Percentiles rank a stretch among this genome's conserved stretches.
These are phyloP conservation scores for Drosophila stalkeri DNA, from an alignment of 2,888 invertebrate species.

Conservation along the genomic window DNA sequence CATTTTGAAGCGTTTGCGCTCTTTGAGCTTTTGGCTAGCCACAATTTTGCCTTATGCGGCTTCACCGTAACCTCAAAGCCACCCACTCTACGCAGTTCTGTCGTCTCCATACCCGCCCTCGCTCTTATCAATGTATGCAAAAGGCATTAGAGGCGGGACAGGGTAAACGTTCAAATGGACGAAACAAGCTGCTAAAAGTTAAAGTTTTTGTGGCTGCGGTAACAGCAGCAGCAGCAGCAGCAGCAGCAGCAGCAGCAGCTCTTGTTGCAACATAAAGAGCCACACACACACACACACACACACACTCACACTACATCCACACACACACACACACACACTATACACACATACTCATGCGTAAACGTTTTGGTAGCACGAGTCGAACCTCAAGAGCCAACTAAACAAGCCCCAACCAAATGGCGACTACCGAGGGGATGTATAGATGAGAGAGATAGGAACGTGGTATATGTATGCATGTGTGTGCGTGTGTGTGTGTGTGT, in stretches of 20 bases:
- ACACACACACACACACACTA: slow-evolving; percentile 30
- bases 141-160: neutral
- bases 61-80: slow-evolving; percentile 21
- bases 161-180: slow-evolving; percentile 37
- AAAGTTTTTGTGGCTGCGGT: slow-evolving; percentile 71
- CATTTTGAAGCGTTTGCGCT: slow-evolving; percentile 42
- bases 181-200: slow-evolving; percentile 72
- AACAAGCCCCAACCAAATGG: slow-evolving; percentile 36
- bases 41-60: slow-evolving; percentile 67
- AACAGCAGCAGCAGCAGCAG: slow-evolving; percentile 28
- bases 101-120: neutral
- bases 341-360: slow-evolving; percentile 32
- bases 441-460: neutral
- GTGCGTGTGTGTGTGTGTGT: neutral
- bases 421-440: neutral
- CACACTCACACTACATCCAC: slow-evolving; percentile 23
- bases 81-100: neutral
- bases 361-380: slow-evolving; percentile 58
- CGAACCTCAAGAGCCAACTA: slow-evolving; percentile 55
- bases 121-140: slow-evolving; percentile 23
- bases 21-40: slow-evolving; percentile 53
- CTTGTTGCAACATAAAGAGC: slow-evolving; percentile 61
- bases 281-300: slow-evolving; percentile 29
- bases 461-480: neutral
- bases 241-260: slow-evolving; percentile 28